Evolutionary conservation across 2,888 invertebrate species (phyloP).

Genomic region (Ganaspis brasiliensis): DNA sequence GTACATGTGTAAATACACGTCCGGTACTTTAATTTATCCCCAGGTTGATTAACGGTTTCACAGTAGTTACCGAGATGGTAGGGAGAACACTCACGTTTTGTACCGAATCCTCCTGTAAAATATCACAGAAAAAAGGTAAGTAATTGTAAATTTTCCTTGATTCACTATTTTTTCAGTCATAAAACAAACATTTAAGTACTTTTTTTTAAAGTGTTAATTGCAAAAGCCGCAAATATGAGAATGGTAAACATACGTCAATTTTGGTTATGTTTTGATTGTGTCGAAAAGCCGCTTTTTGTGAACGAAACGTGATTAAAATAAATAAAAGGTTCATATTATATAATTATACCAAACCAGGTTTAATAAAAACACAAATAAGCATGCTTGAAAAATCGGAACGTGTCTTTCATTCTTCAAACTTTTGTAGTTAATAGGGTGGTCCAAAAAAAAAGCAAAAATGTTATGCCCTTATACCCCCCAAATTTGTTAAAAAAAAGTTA

Average conservation of each 20-base stretch:
- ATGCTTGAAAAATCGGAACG: no score
- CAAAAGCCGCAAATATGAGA: conserved; percentile 4
- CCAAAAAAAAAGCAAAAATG: no score
- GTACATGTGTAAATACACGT: conserved; percentile 94
- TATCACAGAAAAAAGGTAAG: not conserved
- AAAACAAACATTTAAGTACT: conserved; percentile 16
- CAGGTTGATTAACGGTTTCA: conserved; percentile 91
- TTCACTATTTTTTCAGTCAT: not conserved
- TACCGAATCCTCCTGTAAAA: conserved; percentile 90
- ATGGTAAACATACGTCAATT: conserved; percentile 6
- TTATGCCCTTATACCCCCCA: no score
- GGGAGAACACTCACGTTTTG: conserved; percentile 93
- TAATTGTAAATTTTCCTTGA: conserved; percentile 4
- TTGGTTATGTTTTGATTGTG: conserved; percentile 4
- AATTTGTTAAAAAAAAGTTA: no score
- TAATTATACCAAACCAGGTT: no score
- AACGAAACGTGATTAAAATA: not conserved
- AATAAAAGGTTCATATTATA: not conserved
- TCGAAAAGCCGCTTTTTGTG: not conserved
- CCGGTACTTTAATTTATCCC: conserved; percentile 92
- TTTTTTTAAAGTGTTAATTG: not conserved
- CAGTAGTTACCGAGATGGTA: conserved; percentile 94
- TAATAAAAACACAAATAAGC: no score
- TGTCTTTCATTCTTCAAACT: no score
- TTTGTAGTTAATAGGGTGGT: no score